Evolutionary conservation across 2,113 vertebrate species (phyloP).

Genomic region (Laticauda colubrina): DNA sequence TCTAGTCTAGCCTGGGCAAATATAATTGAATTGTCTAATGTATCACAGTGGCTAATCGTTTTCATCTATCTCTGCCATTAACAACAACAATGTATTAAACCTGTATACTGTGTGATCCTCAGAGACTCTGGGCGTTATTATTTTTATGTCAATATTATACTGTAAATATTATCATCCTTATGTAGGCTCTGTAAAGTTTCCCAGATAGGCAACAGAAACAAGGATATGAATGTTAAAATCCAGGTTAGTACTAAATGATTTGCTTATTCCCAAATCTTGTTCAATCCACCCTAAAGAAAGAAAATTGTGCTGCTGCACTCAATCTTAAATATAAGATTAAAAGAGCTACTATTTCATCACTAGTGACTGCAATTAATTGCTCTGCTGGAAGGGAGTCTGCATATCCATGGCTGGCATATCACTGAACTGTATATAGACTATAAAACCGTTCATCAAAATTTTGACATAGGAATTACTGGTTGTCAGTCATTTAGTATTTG

Average conservation of each 20-base stretch:
- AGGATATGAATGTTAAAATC: slow-evolving; percentile 10
- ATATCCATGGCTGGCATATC: slow-evolving; percentile 51
- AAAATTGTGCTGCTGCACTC: slow-evolving; percentile 47
- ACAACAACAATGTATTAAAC: not conserved
- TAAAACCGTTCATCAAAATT: slow-evolving; percentile 57
- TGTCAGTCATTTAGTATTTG: slow-evolving; percentile 48
- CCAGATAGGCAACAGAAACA: slow-evolving; percentile 24
- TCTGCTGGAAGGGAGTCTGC: slow-evolving; percentile 49
- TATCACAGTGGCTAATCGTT: not conserved
- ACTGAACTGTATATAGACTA: slow-evolving; percentile 57
- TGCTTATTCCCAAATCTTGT: slow-evolving; percentile 14
- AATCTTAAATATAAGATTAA: slow-evolving; percentile 56
- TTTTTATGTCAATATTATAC: not conserved
- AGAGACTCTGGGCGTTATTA: not conserved
- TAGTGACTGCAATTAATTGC: slow-evolving; percentile 58
- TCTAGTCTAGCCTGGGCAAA: not conserved
- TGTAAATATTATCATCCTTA: not conserved
- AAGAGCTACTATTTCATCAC: slow-evolving; percentile 56
- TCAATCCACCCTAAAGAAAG: not conserved
- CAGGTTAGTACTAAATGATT: not conserved
- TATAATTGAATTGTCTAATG: not conserved
- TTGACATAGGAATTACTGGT: slow-evolving; percentile 55
- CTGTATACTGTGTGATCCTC: not conserved
- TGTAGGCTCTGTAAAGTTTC: slow-evolving; percentile 4
- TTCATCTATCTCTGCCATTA: not conserved